Conservation (phyloP, 2,888 invertebrate genomes). For the Chromoteleia sp. region DNA sequence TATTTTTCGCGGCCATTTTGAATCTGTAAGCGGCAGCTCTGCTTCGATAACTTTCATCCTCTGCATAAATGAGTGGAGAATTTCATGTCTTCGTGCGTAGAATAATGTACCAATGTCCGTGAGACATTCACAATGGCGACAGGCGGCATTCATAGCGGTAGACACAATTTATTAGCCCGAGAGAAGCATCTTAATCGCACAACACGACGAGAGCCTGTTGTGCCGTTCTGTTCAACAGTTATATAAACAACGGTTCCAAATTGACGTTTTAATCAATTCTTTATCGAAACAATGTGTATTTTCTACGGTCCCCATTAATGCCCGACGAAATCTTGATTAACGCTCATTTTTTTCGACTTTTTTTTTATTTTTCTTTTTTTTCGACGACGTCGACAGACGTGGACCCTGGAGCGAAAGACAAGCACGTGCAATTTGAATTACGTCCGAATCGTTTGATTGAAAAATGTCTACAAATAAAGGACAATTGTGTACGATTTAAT, state of each 20-base stretch:
- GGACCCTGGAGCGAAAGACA: no score
- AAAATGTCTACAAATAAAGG: not conserved
- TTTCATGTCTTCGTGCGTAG: conserved; percentile 71
- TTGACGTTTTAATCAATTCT: conserved; percentile 67
- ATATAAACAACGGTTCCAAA: conserved; percentile 64
- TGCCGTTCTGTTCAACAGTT: conserved; percentile 57
- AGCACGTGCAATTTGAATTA: no score
- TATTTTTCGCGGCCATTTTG: conserved; percentile 67
- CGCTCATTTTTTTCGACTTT: not conserved
- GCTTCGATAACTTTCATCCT: conserved; percentile 70
- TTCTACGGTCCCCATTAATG: conserved; percentile 24
- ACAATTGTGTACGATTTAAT: no score
- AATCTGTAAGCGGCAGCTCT: conserved; percentile 67
- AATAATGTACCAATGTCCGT: conserved; percentile 70
- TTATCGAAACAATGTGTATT: conserved; percentile 39
- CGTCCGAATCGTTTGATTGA: no score
- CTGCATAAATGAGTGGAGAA: conserved; percentile 69
- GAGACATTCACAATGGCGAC: conserved; percentile 68
- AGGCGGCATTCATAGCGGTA: conserved; percentile 69
- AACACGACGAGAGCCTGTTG: conserved; percentile 53
- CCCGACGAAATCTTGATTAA: conserved; percentile 21
- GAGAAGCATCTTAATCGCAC: conserved; percentile 68
- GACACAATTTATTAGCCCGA: conserved; percentile 70
- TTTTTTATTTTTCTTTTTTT: no score
- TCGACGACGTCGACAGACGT: no score